These are phyloP conservation scores for Trematomus loennbergii DNA, from an alignment of 2,113 vertebrate species.

Conservation along the genomic window DNA sequence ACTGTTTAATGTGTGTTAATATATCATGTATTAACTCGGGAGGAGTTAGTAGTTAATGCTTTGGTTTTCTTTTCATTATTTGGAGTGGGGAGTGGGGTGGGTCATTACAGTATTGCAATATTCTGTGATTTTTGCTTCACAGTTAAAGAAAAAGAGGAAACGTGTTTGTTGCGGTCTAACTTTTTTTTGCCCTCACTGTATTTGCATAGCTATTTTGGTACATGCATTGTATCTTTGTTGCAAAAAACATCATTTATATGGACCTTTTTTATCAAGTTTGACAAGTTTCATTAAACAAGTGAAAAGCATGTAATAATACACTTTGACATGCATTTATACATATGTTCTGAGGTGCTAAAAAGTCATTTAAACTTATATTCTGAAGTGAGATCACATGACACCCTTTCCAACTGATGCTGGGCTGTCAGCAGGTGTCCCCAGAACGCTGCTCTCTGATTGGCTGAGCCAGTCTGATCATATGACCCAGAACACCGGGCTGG, in stretches of 20 bases:
- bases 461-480: constrained; percentile 36
- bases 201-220: not conserved
- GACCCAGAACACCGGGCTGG: constrained; percentile 48
- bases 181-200: not conserved
- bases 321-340: too few relatives aligned
- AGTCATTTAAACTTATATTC: not conserved
- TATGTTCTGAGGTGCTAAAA: not conserved
- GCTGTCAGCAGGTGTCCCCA: not conserved
- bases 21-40: constrained; percentile 49
- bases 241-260: too few relatives aligned
- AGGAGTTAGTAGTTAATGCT: not conserved
- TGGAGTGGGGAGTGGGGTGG: not conserved
- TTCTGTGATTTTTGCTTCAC: constrained; percentile 3
- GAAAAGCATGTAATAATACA: not conserved
- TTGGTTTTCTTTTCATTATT: constrained; percentile 10
- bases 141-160: not conserved
- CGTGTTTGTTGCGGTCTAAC: not conserved
- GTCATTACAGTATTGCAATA: not conserved
- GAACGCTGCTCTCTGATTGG: constrained; percentile 48
- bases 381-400: not conserved
- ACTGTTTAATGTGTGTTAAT: constrained; percentile 17
- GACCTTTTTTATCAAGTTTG: not conserved
- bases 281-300: not conserved
- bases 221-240: not conserved
- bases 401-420: not conserved